Percentiles rank a stretch among this genome's conserved stretches.
Evolutionary conservation across 1,140 invertebrate species (phyloP).

Genomic region (Hycleus phaleratus): DNA sequence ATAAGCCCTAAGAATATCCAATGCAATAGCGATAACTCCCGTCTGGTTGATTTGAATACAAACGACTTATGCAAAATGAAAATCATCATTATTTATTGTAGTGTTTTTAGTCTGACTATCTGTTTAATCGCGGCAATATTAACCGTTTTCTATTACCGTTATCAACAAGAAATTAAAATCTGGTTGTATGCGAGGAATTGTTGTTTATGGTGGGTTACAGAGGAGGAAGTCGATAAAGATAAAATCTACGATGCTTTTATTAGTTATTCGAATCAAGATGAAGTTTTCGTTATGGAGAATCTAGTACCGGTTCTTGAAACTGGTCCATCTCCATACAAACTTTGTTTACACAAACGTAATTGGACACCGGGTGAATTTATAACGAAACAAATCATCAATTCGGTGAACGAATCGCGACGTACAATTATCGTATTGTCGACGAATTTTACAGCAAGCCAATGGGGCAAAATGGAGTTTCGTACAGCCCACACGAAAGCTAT

Average conservation of each 20-base stretch:
- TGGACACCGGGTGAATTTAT: constrained; percentile 72
- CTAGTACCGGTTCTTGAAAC: constrained; percentile 60
- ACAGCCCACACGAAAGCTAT: constrained; percentile 51
- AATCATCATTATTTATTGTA: background rate
- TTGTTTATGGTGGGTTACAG: constrained; percentile 57
- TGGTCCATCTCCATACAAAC: constrained; percentile 48
- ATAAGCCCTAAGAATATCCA: constrained; percentile 8
- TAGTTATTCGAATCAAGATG: constrained; percentile 75
- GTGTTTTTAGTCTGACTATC: background rate
- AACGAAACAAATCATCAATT: constrained; percentile 65
- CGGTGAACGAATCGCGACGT: constrained; percentile 66
- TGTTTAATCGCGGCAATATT: constrained; percentile 30
- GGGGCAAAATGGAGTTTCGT: constrained; percentile 78
- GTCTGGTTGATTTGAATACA: background rate
- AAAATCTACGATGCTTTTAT: constrained; percentile 80
- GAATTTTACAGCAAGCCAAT: constrained; percentile 71
- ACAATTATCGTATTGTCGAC: constrained; percentile 76
- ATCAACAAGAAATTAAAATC: constrained; percentile 56
- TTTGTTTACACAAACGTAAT: constrained; percentile 74
- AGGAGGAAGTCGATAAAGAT: constrained; percentile 65
- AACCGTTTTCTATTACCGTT: constrained; percentile 54
- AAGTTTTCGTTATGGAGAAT: constrained; percentile 59
- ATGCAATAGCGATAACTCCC: constrained; percentile 1
- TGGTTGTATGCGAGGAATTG: constrained; percentile 59
- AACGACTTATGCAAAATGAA: too few relatives aligned